Base-by-base conservation (phyloP, 2,113 vertebrate species). In the Talpa occidentalis region DNA sequence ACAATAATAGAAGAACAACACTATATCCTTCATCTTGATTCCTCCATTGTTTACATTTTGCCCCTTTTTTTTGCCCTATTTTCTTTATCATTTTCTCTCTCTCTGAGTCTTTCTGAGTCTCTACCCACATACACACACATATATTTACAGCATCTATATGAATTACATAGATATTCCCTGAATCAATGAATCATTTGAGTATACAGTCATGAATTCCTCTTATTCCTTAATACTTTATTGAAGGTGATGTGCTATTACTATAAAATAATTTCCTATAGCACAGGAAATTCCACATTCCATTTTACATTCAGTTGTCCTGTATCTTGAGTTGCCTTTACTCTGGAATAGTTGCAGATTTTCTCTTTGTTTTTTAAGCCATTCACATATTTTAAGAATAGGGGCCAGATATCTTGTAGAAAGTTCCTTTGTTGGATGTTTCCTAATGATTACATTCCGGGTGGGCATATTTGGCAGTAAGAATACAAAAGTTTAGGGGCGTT, bases 291-390 rank as follows among this genome's bases (percentile, higher is more conserved):
- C 30, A n/a, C 37, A n/a, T 37, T 44, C 44, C 11, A 78, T 66
- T n/a, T 90, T 86, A 77, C 30, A 52, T 42, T 77, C 19, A 56
- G 22, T 40, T 69, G 10, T 10, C 44, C 4, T 42, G 24, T 40
- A 56, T 69, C 56, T 79, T 84, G 32, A 74, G 26, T 92, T 84
- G 85, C 47, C 28, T 88, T 72, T n/a, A 62, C 22, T 88, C 64
- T 79, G 72, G 32, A 93, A 52, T 52, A 17, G 30, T 89, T 94
- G 77, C 52, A 44, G 59, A 21, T 3, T 32, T 69, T 69, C 72
- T 37, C 79, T 86, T 81, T 24, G 79, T 56, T 93, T 72, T 69
- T 91, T 49, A 69, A 86, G 70, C 52, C 44, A 37, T 24, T 74
- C 37, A 83, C 28, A 84, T 60, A 91, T 79, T 87, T 93, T 8